These are phyloP conservation scores for Hypomecis atomaria DNA, from an alignment of 2,888 invertebrate genomes.

Conservation along the genomic window DNA sequence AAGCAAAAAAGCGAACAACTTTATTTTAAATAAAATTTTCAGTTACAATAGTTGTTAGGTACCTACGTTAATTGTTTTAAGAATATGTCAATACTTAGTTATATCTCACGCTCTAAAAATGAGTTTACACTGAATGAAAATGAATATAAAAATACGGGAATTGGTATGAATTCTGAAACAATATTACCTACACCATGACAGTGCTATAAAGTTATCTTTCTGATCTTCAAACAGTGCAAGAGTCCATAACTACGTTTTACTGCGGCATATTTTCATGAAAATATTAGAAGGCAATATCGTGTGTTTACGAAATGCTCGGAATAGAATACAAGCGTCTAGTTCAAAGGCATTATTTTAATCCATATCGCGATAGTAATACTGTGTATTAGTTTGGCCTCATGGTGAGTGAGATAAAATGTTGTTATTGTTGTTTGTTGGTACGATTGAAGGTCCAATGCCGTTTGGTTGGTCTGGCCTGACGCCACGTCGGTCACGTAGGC, in stretches of 20 bases:
- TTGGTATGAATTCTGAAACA: slow-evolving; percentile 2
- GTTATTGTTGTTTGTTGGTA: slow-evolving; percentile 37
- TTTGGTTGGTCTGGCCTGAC: slow-evolving; percentile 47
- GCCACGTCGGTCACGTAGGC: slow-evolving; percentile 71
- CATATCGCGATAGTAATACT: slow-evolving; percentile 35
- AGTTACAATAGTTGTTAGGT: no score
- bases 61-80: no score
- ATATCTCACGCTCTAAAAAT: no score
- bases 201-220: slow-evolving; percentile 16
- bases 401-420: slow-evolving; percentile 46
- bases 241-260: slow-evolving; percentile 17
- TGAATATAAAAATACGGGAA: not conserved
- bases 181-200: slow-evolving; percentile 19
- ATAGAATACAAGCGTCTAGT: slow-evolving; percentile 26
- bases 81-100: no score
- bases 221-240: slow-evolving; percentile 22
- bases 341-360: slow-evolving; percentile 36
- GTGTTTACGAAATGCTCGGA: slow-evolving; percentile 24
- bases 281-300: slow-evolving; percentile 9
- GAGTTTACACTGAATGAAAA: not conserved
- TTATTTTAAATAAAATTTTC: no score
- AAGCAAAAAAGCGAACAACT: no score
- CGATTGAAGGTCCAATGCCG: slow-evolving; percentile 59
- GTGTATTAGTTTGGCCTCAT: slow-evolving; percentile 38
- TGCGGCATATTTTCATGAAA: slow-evolving; percentile 18